Percentiles rank a stretch among this genome's conserved stretches.
Evolutionary conservation across 2,888 invertebrate genomes (phyloP).

Genomic region (Oscheius sp.): DNA sequence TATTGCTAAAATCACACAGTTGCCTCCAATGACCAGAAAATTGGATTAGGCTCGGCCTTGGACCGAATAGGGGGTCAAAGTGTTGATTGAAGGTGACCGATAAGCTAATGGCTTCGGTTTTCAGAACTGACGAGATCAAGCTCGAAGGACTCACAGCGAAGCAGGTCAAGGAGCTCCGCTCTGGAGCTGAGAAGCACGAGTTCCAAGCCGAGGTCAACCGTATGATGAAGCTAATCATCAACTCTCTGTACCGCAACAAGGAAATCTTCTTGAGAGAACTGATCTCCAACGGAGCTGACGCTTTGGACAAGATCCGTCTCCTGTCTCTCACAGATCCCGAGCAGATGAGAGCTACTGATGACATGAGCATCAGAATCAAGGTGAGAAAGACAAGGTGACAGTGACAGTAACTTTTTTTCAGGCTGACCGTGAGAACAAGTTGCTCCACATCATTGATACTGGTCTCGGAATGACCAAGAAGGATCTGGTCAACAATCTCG

Average conservation of each 20-base stretch:
- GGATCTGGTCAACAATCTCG: constrained; percentile 93
- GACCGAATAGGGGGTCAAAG: background rate
- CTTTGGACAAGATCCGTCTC: constrained; percentile 95
- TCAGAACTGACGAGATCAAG: constrained; percentile 92
- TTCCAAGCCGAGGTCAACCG: constrained; percentile 99
- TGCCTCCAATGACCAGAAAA: too few relatives aligned
- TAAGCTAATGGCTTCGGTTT: constrained; percentile 36
- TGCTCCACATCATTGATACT: constrained; percentile 92
- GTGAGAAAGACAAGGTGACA: constrained; percentile 63
- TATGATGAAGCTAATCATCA: constrained; percentile 99
- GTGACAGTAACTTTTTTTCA: constrained; percentile 53
- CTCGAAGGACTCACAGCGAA: constrained; percentile 93
- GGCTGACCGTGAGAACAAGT: constrained; percentile 90
- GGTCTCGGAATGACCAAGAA: constrained; percentile 89
- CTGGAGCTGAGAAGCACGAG: constrained; percentile 81
- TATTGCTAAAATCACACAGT: too few relatives aligned
- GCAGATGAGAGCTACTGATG: constrained; percentile 84
- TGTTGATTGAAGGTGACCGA: background rate
- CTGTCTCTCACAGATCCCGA: constrained; percentile 88
- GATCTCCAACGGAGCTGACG: constrained; percentile 99
- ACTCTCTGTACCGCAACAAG: constrained; percentile 97
- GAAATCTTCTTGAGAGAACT: constrained; percentile 87
- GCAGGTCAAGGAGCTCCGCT: constrained; percentile 89
- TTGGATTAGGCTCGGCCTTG: too few relatives aligned
- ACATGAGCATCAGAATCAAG: constrained; percentile 89